Percentiles rank a stretch among this genome's conserved stretches.
Conservation (phyloP, 37 sponge, comb jelly and placozoan genomes). For the Crambe crambe region DNA sequence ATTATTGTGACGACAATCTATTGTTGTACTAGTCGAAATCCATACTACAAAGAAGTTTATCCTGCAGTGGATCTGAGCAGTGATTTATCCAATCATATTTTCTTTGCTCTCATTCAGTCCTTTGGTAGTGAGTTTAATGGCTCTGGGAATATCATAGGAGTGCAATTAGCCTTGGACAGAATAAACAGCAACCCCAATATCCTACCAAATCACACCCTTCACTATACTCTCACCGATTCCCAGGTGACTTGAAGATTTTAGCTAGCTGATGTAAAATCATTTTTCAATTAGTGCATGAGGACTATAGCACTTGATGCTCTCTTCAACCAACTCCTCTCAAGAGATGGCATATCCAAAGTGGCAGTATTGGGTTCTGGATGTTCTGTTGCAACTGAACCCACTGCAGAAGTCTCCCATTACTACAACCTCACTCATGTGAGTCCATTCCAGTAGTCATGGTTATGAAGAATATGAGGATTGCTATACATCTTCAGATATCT, state of each 20-base stretch:
- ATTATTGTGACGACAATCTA: no score
- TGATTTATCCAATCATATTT: no score
- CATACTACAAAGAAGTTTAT: no score
- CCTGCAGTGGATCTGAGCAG: no score
- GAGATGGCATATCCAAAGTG: neutral
- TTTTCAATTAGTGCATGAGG: neutral
- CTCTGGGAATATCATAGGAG: constrained; percentile 7
- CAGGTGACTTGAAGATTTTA: constrained; percentile 1
- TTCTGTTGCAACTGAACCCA: constrained; percentile 22
- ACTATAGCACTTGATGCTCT: neutral
- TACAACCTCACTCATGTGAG: constrained; percentile 25
- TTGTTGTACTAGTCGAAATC: no score
- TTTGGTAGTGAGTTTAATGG: constrained; percentile 23
- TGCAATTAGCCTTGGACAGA: constrained; percentile 23
- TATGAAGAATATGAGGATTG: no score
- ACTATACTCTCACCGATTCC: constrained; percentile 24
- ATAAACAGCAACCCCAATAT: constrained; percentile 13
- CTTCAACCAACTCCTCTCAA: constrained; percentile 10
- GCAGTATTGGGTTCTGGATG: constrained; percentile 17
- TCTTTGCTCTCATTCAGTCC: constrained; percentile 10
- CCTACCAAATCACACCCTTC: constrained; percentile 9
- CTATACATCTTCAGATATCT: neutral
- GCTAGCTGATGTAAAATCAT: no score
- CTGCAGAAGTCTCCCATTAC: constrained; percentile 11
- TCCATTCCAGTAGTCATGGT: no score